These are phyloP conservation scores for Girardia tigrina DNA, from an alignment of 2,888 invertebrate species.

Conservation along the genomic window DNA sequence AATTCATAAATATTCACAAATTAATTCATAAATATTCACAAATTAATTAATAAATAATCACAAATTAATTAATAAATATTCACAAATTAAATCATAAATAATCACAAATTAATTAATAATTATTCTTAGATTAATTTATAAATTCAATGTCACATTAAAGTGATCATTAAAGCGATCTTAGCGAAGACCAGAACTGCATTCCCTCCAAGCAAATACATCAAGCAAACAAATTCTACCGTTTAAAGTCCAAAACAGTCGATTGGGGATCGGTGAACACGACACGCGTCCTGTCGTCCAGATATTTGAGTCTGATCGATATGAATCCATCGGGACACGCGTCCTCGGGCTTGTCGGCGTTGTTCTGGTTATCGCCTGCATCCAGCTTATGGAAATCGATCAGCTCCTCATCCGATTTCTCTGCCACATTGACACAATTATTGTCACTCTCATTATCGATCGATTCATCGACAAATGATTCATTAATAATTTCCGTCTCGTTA, in stretches of 20 bases:
- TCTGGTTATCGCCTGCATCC: neutral
- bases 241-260: constrained; percentile 50
- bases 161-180: too few relatives aligned
- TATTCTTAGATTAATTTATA: too few relatives aligned
- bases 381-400: neutral
- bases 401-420: neutral
- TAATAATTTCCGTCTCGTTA: neutral
- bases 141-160: too few relatives aligned
- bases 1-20: too few relatives aligned
- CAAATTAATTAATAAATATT: too few relatives aligned
- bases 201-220: too few relatives aligned
- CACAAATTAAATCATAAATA: too few relatives aligned
- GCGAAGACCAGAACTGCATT: too few relatives aligned
- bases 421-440: neutral
- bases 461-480: neutral
- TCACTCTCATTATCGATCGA: neutral
- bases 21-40: too few relatives aligned
- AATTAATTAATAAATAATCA: too few relatives aligned
- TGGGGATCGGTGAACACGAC: constrained; percentile 43
- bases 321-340: constrained; percentile 35
- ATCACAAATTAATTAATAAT: too few relatives aligned
- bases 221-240: too few relatives aligned
- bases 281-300: constrained; percentile 50
- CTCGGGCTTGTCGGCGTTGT: neutral
- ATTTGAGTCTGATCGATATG: constrained; percentile 47